Percentiles rank a stretch among this genome's conserved stretches.
These are phyloP conservation scores for Micoletzkya japonica DNA, from an alignment of 2,888 invertebrate genomes.

Conservation along the genomic window DNA sequence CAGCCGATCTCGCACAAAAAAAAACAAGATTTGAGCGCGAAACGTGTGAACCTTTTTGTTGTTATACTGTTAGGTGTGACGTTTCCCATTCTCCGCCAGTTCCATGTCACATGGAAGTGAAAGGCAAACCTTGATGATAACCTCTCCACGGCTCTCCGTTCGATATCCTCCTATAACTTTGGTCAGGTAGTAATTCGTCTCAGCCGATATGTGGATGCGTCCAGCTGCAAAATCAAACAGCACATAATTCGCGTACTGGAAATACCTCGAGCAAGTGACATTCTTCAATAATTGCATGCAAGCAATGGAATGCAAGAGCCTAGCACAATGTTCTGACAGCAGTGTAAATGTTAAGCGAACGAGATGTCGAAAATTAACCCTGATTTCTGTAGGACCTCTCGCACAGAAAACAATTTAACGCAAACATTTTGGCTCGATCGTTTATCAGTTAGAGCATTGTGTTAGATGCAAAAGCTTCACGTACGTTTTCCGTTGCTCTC, in stretches of 20 bases:
- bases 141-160: conserved; percentile 58
- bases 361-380: too few relatives aligned
- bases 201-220: conserved; percentile 57
- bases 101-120: not conserved
- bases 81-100: not conserved
- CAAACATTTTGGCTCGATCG: not conserved
- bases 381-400: too few relatives aligned
- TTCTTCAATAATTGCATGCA: not conserved
- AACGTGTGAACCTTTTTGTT: not conserved
- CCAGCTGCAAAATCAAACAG: conserved; percentile 45
- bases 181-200: conserved; percentile 52
- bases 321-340: too few relatives aligned
- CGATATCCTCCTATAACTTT: conserved; percentile 56
- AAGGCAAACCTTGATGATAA: conserved; percentile 51
- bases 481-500: conserved; percentile 59
- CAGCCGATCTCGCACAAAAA: too few relatives aligned
- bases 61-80: not conserved
- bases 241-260: too few relatives aligned
- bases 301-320: not conserved
- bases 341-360: too few relatives aligned
- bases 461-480: conserved; percentile 26
- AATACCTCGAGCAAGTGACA: not conserved
- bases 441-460: not conserved
- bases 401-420: too few relatives aligned
- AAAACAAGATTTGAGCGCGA: not conserved